Evolutionary conservation across 2,888 invertebrate genomes (phyloP).

Genomic region (Mythimna lalbum): DNA sequence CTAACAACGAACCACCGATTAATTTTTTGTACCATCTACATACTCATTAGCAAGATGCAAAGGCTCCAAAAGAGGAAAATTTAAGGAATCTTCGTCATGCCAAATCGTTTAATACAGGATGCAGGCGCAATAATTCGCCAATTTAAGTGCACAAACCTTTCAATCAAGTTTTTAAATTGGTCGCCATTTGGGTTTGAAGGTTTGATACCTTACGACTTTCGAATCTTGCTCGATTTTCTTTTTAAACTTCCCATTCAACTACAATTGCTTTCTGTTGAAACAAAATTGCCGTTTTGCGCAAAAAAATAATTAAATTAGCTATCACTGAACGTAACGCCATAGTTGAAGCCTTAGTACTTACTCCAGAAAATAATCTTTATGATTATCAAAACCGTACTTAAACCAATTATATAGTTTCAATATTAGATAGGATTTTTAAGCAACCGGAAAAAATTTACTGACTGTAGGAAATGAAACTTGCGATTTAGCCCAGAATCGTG

Average conservation of each 20-base stretch:
- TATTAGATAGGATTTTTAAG: neutral
- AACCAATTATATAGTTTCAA: neutral
- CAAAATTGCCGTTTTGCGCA: neutral
- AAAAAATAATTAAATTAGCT: neutral
- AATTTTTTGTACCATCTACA: neutral
- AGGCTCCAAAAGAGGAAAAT: neutral
- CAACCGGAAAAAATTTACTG: neutral
- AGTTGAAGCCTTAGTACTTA: neutral
- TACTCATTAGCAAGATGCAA: neutral
- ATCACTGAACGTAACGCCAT: neutral
- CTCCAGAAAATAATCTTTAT: no score
- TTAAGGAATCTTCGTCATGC: neutral
- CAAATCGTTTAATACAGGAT: neutral
- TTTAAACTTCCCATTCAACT: no score
- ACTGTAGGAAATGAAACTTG: neutral
- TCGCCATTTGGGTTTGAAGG: neutral
- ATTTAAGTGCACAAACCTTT: neutral
- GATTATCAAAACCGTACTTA: neutral
- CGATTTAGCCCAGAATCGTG: neutral
- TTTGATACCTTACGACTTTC: neutral
- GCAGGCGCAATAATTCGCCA: neutral
- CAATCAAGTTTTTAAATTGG: no score
- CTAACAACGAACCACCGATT: constrained; percentile 2
- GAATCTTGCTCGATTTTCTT: no score
- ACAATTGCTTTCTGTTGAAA: neutral